Evolutionary conservation across 37 sponge, comb jelly and placozoan species (phyloP).

Genomic region (Chondrilla cf. caribensis): DNA sequence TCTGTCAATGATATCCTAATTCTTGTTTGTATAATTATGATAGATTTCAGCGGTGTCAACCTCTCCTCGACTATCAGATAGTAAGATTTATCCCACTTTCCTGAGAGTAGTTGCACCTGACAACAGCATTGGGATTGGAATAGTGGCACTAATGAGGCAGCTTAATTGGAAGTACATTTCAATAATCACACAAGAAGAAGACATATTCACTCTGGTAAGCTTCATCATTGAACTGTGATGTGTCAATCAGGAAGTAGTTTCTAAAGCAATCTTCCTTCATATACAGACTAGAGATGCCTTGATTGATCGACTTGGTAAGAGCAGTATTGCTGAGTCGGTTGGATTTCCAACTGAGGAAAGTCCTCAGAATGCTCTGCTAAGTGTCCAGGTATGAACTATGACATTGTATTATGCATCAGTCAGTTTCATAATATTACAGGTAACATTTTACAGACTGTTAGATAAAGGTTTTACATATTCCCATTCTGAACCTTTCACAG

Average conservation of each 20-base stretch:
- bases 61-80: background rate
- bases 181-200: background rate
- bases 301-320: background rate
- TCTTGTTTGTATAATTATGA: no score
- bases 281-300: background rate
- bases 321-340: background rate
- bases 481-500: background rate
- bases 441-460: background rate
- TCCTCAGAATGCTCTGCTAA: background rate
- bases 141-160: background rate
- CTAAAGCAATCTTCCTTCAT: background rate
- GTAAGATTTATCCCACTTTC: background rate
- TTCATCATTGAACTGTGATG: no score
- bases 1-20: no score
- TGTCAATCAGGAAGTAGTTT: no score
- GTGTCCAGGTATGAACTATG: background rate
- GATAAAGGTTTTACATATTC: background rate
- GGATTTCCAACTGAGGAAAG: background rate
- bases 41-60: background rate
- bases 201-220: background rate
- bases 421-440: no score
- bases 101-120: background rate
- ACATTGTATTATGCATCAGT: no score
- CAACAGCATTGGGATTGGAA: background rate
- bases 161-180: background rate